Evolutionary conservation across 2,888 invertebrate genomes (phyloP).

Genomic region (Nephrotoma appendiculata): DNA sequence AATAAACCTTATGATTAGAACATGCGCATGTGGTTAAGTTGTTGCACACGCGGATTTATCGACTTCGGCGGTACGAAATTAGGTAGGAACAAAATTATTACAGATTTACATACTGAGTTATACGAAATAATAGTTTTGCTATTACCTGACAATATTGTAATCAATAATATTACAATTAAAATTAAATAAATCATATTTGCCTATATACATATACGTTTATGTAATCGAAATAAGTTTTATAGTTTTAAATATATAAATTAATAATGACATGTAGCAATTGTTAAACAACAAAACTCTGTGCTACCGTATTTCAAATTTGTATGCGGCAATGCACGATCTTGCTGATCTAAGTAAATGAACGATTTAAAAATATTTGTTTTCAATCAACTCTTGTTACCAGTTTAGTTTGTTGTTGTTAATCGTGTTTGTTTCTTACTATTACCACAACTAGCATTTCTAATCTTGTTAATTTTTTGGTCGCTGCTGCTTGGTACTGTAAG

Average conservation of each 20-base stretch:
- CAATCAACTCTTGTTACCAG: background rate
- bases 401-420: background rate
- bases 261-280: background rate
- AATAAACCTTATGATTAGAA: background rate
- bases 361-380: background rate
- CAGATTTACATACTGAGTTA: background rate
- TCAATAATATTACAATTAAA: background rate
- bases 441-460: background rate
- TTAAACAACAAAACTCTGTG: background rate
- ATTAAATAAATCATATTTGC: background rate
- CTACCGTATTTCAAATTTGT: background rate
- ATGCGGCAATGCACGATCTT: background rate
- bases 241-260: background rate
- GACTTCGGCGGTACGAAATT: background rate
- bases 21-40: background rate
- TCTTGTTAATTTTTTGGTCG: background rate
- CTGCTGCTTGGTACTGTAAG: background rate
- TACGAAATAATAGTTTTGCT: background rate
- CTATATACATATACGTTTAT: background rate
- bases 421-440: background rate
- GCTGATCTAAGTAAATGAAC: background rate
- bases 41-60: background rate
- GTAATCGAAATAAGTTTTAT: background rate
- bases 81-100: background rate
- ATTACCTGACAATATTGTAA: background rate